Evolutionary conservation across 2,888 invertebrate species (phyloP), one percentile per base, ranked within the genome.

Genomic region (Epinotia ramella): DNA sequence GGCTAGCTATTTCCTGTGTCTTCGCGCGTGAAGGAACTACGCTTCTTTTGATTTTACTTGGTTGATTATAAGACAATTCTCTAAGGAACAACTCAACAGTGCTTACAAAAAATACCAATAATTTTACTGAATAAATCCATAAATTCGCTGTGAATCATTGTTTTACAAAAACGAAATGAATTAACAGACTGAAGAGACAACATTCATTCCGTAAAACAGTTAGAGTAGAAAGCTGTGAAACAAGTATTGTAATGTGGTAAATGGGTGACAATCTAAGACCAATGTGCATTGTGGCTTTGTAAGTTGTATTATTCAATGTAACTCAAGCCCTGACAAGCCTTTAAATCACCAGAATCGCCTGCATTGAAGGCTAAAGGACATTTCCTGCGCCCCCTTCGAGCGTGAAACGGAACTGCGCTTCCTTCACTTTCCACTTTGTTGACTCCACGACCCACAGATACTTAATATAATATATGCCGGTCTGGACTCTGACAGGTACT

Each of bases 371-470:
- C 84, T 82, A 40, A 28, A 62, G 46, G 49, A 62, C 46, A 20
- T 82, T 77, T 80, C 80, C 78, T 81, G 81, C 81, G 81, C 84
- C 83, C 81, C 80, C 79, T 77, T 81, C 82, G 78, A 77, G 78
- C 80, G 81, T 84, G 82, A 83, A 84, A 87, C 89, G 91, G 91
- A 92, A 91, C 87, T 88, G 80, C 87, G 88, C 87, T 90, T 88
- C 89, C 88, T 91, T 85, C 82, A 86, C 83, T 89, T 90, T 89
- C 88, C 89, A 87, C 86, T 87, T 81, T 82, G 85, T 78, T 89
- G 89, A 79, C 77, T 86, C 80, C 82, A 81, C 68, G 68, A 9
- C 59, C 68, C 59, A 44, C 82, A 83, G 73, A 77, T 80, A 80
- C 79, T 84, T 85, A 59, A 81, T 81, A 79, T 85, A 59, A 81